Percentiles rank a stretch among this genome's conserved stretches.
Evolutionary conservation across 2,888 invertebrate species (phyloP).

Genomic region (Agrenia bidenticulata): DNA sequence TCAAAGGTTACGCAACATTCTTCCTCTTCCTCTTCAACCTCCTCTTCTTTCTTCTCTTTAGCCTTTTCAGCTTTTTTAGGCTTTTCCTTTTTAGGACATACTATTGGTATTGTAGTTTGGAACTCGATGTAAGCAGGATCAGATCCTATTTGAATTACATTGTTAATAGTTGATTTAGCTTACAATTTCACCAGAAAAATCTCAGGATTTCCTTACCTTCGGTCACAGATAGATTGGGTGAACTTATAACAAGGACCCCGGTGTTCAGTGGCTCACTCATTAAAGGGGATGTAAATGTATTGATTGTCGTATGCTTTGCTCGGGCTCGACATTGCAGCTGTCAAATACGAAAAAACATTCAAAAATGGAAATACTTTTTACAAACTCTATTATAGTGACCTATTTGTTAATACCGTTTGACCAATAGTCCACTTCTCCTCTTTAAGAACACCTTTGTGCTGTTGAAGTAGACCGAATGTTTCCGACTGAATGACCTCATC

Average conservation of each 20-base stretch:
- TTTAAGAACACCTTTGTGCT: slow-evolving; percentile 52
- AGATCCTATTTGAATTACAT: slow-evolving; percentile 42
- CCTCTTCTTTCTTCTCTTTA: slow-evolving; percentile 25
- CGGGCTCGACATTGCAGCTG: slow-evolving; percentile 53
- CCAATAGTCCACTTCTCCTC: slow-evolving; percentile 54
- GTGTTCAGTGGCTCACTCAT: slow-evolving; percentile 52
- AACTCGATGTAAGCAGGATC: slow-evolving; percentile 51
- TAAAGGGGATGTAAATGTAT: slow-evolving; percentile 52
- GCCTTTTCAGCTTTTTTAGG: slow-evolving; percentile 32
- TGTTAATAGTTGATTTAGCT: no score
- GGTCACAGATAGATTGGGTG: slow-evolving; percentile 33
- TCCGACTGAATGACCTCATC: slow-evolving; percentile 53
- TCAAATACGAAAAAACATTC: slow-evolving; percentile 11
- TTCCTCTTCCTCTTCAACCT: slow-evolving; percentile 43
- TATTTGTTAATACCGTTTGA: slow-evolving; percentile 49
- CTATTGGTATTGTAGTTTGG: slow-evolving; percentile 50
- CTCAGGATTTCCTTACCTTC: slow-evolving; percentile 37
- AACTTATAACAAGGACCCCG: slow-evolving; percentile 47
- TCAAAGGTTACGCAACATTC: slow-evolving; percentile 51
- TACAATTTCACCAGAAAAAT: no score
- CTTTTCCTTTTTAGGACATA: slow-evolving; percentile 51
- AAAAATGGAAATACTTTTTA: slow-evolving; percentile 1
- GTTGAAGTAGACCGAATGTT: slow-evolving; percentile 52
- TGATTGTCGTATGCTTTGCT: slow-evolving; percentile 53
- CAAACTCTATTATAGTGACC: no score